Conservation (phyloP, 1,140 invertebrate species). For the Bombus confusus region DNA sequence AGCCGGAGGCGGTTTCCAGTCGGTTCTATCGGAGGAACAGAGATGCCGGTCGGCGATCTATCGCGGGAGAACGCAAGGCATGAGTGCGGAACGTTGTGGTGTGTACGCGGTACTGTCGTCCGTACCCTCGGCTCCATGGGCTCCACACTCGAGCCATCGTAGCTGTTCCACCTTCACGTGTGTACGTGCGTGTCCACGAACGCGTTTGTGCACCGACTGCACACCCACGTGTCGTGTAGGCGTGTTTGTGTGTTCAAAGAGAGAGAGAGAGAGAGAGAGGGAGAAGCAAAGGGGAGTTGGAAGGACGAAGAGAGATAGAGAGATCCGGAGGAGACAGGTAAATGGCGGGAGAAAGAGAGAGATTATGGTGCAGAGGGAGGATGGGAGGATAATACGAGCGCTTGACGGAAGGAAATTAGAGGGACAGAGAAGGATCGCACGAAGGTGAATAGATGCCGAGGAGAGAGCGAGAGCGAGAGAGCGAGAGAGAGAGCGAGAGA, state of each 20-base stretch:
- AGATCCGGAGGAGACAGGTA: conserved; percentile 55
- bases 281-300: background rate
- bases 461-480: background rate
- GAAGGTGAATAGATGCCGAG: conserved; percentile 36
- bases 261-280: conserved; percentile 39
- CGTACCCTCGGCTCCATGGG: conserved; percentile 67
- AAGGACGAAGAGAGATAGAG: conserved; percentile 54
- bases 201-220: conserved; percentile 21
- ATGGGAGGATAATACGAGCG: conserved; percentile 11
- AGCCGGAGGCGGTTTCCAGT: conserved; percentile 7
- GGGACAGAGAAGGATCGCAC: conserved; percentile 27
- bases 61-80: conserved; percentile 67
- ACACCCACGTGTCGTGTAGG: conserved; percentile 55
- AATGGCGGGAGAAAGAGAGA: conserved; percentile 56
- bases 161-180: background rate
- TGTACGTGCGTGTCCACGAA: conserved; percentile 26
- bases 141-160: conserved; percentile 66
- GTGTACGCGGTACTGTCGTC: conserved; percentile 75
- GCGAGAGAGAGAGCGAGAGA: too few relatives aligned
- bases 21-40: conserved; percentile 14
- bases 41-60: conserved; percentile 54
- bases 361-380: conserved; percentile 30
- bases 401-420: conserved; percentile 37
- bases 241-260: background rate
- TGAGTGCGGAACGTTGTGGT: conserved; percentile 73